Percentiles rank a stretch among this genome's conserved stretches.
phyloP scores from a whole-genome alignment of 2,888 invertebrate genomes.

The Synanthedon tipuliformis region DNA sequence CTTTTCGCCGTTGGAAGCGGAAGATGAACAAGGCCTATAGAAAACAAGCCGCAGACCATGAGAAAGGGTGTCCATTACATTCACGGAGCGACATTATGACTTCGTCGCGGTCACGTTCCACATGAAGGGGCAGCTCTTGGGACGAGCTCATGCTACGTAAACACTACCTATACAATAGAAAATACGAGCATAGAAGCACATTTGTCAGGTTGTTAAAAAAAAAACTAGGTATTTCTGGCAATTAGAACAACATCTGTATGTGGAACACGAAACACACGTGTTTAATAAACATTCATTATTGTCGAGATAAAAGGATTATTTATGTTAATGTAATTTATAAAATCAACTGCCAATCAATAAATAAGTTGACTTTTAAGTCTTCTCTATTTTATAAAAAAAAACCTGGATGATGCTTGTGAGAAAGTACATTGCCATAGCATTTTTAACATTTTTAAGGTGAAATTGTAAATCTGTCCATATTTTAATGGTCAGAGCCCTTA shows the following conservation, averaged over 20 bases:
- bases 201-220: not conserved
- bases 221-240: not conserved
- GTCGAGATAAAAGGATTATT: too few species aligned
- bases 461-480: too few species aligned
- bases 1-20: not conserved
- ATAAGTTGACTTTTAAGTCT: too few species aligned
- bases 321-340: too few species aligned
- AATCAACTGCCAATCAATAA: too few species aligned
- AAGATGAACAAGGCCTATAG: conserved; percentile 3
- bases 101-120: conserved; percentile 48
- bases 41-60: conserved; percentile 4
- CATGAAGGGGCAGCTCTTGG: conserved; percentile 37
- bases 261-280: too few species aligned
- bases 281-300: too few species aligned
- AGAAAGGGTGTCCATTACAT: conserved; percentile 51
- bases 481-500: too few species aligned
- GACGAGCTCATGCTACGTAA: conserved; percentile 52
- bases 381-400: too few species aligned
- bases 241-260: not conserved
- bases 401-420: too few species aligned
- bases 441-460: too few species aligned
- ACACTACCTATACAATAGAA: conserved; percentile 38
- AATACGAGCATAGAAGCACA: conserved; percentile 16
- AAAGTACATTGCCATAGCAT: too few species aligned
- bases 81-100: conserved; percentile 21